These are phyloP conservation scores for Pyrochroa serraticornis DNA, from an alignment of 2,888 invertebrate species.

Conservation along the genomic window DNA sequence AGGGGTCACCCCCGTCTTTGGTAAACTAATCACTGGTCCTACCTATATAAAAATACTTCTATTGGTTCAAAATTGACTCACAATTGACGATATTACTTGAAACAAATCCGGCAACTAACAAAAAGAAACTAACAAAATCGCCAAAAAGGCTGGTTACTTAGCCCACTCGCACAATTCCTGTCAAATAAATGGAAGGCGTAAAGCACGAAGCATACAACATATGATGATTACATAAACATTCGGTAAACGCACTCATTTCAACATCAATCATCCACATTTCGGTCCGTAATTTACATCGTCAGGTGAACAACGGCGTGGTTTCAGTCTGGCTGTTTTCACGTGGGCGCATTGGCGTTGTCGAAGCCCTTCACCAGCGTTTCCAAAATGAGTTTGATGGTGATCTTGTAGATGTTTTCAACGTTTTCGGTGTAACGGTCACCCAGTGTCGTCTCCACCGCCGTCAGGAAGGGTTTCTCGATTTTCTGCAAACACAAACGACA, in stretches of 20 bases:
- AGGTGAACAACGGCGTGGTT: neutral
- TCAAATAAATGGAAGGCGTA: neutral
- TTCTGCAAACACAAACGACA: conserved; percentile 66
- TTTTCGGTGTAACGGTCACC: conserved; percentile 89
- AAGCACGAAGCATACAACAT: conserved; percentile 3
- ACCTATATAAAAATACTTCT: conserved; percentile 12
- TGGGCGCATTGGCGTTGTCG: conserved; percentile 61
- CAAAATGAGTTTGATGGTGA: conserved; percentile 86
- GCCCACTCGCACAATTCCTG: neutral
- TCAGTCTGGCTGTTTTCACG: conserved; percentile 44
- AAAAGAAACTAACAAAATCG: neutral
- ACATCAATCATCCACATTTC: too few relatives aligned
- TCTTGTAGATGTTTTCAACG: conserved; percentile 86
- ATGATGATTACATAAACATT: neutral
- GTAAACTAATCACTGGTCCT: neutral
- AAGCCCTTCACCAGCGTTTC: conserved; percentile 82
- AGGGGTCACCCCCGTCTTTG: neutral
- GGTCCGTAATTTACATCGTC: too few relatives aligned
- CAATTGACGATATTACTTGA: conserved; percentile 16
- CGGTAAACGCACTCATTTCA: neutral
- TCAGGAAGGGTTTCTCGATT: conserved; percentile 87
- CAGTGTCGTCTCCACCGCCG: conserved; percentile 83
- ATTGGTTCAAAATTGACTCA: conserved; percentile 21
- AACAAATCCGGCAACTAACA: conserved; percentile 10
- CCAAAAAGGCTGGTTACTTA: neutral